Base-by-base conservation (phyloP, 2,888 invertebrate species). In the Escarpia spicata region DNA sequence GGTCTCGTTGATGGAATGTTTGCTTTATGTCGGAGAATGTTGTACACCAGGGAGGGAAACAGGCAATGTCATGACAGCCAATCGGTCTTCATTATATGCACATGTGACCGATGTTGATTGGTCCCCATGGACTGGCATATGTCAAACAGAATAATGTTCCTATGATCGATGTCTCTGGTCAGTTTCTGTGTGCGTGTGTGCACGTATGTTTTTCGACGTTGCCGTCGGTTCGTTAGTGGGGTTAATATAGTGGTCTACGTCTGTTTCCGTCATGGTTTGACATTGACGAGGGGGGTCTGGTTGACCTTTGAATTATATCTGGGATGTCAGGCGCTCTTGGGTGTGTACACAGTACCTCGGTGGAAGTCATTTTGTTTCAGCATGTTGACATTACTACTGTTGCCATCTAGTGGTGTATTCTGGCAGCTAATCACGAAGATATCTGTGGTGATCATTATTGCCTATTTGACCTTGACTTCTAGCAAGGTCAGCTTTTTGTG, bases 131-230 rank as follows among this genome's bases (percentile, higher is more conserved):
- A 6, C 6, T 75, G 75, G 75, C 19, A 26, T 15, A 26, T 75
- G 75, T 75, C 75, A 6, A 6, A 75, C 75, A 26, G 26, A 75
- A 75, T 75, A 75, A 75, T 26, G 19, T 75, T 26, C 75, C 75
- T 75, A 26, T 75, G 75, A 75, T 75, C n/a, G 75, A 75, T 75
- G 75, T 75, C 19, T 75, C 75, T 75, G 75, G 75, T 75, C 75
- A 75, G n/a, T 26, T 6, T 75, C 4, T 75, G n/a, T 15, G 26
- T n/a, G 26, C 75, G 26, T 75, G 75, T n/a, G 19, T 26, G 19
- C 19, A 19, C 26, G 26, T 75, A n/a, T 26, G 26, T 26, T 75
- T 75, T 75, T 75, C 6, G 3, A 60, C 12, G 60, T 10, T 60
- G 60, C 60, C 15, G 60, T 15, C 26, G 75, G 75, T 75, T 75